These are phyloP conservation scores for Eospalax fontanierii DNA, from an alignment of 2,797 vertebrate species.

Conservation along the genomic window DNA sequence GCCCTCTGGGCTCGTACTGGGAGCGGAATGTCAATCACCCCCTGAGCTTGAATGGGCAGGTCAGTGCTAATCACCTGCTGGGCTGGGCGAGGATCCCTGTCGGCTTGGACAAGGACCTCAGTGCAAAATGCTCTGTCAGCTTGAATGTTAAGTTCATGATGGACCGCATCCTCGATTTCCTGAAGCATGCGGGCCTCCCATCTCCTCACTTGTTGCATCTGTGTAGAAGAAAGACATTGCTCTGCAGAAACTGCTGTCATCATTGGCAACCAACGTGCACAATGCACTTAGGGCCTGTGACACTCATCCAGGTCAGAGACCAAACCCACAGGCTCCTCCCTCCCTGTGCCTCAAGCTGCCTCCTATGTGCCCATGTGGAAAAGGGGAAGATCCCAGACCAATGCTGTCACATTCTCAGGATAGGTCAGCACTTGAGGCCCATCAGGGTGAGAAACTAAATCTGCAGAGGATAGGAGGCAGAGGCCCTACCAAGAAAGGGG, in stretches of 20 bases:
- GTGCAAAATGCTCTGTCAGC: background rate
- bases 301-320: background rate
- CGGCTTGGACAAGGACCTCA: slow-evolving; percentile 3
- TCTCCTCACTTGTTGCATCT: slow-evolving; percentile 57
- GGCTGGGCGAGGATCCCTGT: too few species aligned
- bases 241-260: background rate
- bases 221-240: background rate
- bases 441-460: background rate
- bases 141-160: slow-evolving; percentile 74
- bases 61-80: too few species aligned
- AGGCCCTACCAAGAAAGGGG: background rate
- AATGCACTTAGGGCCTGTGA: too few species aligned
- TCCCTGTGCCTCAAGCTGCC: background rate
- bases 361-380: background rate
- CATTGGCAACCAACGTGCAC: background rate
- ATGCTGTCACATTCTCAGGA: background rate
- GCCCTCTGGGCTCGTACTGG: background rate
- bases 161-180: slow-evolving; percentile 74
- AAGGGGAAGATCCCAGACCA: too few species aligned
- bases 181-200: slow-evolving; percentile 77
- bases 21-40: background rate
- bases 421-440: background rate
- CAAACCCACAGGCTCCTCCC: rapidly evolving
- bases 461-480: background rate
- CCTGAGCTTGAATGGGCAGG: too few species aligned